Percentiles rank a stretch among this genome's conserved stretches.
These are phyloP conservation scores for Geococcyx californianus DNA, from an alignment of 2,113 vertebrate genomes.

Conservation along the genomic window DNA sequence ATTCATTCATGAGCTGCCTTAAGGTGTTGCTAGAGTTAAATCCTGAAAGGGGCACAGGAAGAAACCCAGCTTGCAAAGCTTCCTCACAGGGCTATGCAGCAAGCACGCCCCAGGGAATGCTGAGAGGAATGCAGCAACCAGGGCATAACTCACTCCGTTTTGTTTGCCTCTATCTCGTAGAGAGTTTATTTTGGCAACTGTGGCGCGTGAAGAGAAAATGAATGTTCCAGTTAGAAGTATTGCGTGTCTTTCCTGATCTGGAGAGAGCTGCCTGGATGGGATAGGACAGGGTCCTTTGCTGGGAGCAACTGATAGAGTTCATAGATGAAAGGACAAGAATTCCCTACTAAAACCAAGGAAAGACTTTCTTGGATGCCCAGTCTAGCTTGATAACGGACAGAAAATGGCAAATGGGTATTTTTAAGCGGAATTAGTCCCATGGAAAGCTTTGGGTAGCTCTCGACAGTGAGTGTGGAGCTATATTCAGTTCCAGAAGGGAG, in stretches of 20 bases:
- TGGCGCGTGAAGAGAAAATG: background rate
- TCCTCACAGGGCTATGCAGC: conserved; percentile 14
- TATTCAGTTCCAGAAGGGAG: background rate
- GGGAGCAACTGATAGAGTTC: background rate
- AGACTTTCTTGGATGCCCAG: background rate
- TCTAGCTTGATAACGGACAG: background rate
- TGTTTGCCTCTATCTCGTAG: conserved; percentile 18
- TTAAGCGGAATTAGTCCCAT: background rate
- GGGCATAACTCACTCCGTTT: conserved; percentile 16
- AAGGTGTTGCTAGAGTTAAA: conserved; percentile 51
- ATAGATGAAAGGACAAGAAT: background rate
- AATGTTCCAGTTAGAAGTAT: background rate
- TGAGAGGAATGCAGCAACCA: background rate
- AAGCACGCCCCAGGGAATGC: background rate
- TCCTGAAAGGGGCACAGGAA: background rate
- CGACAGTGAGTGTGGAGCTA: background rate
- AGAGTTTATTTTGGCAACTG: conserved; percentile 63
- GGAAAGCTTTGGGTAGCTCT: background rate
- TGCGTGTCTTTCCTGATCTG: background rate
- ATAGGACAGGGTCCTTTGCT: background rate
- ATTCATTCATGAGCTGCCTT: background rate
- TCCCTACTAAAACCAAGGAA: background rate
- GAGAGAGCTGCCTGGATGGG: background rate
- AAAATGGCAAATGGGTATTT: background rate
- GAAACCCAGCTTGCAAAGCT: background rate